Conservation (phyloP, 2,797 vertebrate species). For the Macropus fuliginosus region DNA sequence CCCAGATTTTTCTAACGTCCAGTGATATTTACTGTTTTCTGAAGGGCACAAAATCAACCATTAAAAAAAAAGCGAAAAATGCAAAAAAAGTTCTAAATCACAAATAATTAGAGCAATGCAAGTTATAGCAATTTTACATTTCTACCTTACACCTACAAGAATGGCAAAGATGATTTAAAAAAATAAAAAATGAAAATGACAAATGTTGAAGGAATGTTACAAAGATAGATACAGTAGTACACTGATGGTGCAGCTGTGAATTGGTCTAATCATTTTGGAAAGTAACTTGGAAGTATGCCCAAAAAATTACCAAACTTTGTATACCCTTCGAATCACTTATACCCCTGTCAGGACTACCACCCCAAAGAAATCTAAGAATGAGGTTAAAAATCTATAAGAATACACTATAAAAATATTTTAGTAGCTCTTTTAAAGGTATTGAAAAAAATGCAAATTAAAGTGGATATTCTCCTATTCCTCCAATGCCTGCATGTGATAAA, state of each 20-base stretch:
- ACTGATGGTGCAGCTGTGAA: background rate
- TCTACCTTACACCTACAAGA: background rate
- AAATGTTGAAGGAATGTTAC: background rate
- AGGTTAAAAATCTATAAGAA: background rate
- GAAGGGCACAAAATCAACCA: background rate
- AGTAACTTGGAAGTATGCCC: background rate
- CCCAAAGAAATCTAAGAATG: background rate
- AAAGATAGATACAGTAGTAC: background rate
- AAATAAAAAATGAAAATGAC: background rate
- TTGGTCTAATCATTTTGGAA: background rate
- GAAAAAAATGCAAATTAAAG: background rate
- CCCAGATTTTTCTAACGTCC: background rate
- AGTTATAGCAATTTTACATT: background rate
- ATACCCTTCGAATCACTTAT: background rate
- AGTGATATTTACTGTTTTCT: background rate
- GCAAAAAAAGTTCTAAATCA: background rate
- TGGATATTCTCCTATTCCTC: background rate
- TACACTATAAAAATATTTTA: background rate
- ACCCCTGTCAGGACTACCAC: background rate
- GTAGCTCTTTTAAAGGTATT: background rate
- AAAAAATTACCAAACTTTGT: background rate
- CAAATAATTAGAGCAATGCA: background rate
- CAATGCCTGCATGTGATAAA: background rate
- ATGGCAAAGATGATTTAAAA: background rate
- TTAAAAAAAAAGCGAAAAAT: background rate